A percentile compares a stretch with the other conserved stretches of the same genome.
phyloP scores from a whole-genome alignment of 1,140 invertebrate genomes.

The Microplitis mediator region DNA sequence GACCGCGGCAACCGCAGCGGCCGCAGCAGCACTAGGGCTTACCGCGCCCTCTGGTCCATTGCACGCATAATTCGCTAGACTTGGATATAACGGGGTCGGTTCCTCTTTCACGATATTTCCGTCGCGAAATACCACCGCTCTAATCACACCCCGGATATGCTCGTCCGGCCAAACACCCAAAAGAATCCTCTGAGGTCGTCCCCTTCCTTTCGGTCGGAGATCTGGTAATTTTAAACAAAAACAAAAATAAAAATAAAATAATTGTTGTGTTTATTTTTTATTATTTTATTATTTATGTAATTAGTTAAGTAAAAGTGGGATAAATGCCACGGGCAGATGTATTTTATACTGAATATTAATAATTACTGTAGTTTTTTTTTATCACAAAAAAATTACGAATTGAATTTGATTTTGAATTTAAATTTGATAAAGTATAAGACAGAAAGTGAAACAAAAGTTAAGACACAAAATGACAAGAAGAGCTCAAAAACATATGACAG shows the following conservation, averaged over 20 bases:
- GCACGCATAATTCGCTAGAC: constrained; percentile 65
- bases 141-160: constrained; percentile 87
- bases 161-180: constrained; percentile 91
- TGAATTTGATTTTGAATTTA: too few relatives aligned
- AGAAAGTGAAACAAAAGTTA: too few relatives aligned
- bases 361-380: too few relatives aligned
- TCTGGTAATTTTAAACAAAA: constrained; percentile 63
- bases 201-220: constrained; percentile 86
- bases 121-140: constrained; percentile 89
- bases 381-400: too few relatives aligned
- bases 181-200: constrained; percentile 85
- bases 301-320: too few relatives aligned
- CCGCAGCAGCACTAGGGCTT: constrained; percentile 70
- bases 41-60: constrained; percentile 69
- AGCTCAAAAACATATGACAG: too few relatives aligned
- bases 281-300: too few relatives aligned
- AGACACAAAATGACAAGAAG: too few relatives aligned
- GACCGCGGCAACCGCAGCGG: constrained; percentile 75
- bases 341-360: too few relatives aligned
- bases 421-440: too few relatives aligned
- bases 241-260: constrained; percentile 1
- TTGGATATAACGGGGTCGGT: constrained; percentile 63
- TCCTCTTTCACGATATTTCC: constrained; percentile 79
- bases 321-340: too few relatives aligned
- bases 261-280: background rate